phyloP scores from a whole-genome alignment of 2,888 invertebrate species.

The Acleris literana region DNA sequence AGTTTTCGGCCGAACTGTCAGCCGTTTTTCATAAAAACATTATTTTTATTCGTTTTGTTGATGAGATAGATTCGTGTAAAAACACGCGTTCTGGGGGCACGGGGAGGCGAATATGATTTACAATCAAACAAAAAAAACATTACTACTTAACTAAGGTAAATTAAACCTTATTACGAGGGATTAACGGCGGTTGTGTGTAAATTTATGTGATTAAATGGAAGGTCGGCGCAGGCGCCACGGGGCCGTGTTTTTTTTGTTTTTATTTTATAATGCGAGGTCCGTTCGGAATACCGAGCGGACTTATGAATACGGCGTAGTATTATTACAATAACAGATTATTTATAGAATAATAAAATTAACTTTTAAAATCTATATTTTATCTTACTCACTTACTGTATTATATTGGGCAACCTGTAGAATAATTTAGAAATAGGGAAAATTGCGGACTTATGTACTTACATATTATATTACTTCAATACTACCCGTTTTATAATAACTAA shows the following conservation, averaged over 20 bases:
- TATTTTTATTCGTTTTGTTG: conserved; percentile 68
- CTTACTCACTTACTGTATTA: no score
- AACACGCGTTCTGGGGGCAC: conserved; percentile 70
- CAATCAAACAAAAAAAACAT: conserved; percentile 48
- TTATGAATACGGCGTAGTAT: conserved; percentile 48
- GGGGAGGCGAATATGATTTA: conserved; percentile 77
- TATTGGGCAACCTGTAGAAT: no score
- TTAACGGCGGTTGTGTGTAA: conserved; percentile 42
- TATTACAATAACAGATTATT: conserved; percentile 38
- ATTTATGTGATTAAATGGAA: conserved; percentile 38
- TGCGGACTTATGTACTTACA: no score
- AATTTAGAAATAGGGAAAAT: no score
- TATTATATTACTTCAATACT: no score
- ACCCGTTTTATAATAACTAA: no score
- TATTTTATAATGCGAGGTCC: conserved; percentile 73
- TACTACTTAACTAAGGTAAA: conserved; percentile 38
- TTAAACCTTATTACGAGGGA: conserved; percentile 42
- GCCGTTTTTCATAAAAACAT: conserved; percentile 58
- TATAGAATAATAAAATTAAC: conserved; percentile 2
- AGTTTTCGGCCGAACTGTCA: conserved; percentile 52
- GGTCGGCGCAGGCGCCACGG: conserved; percentile 71
- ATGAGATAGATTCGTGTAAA: conserved; percentile 71
- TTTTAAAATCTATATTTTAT: no score
- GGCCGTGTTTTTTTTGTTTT: conserved; percentile 75
- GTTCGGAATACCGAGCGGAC: conserved; percentile 64